Evolutionary conservation across 2,888 invertebrate genomes (phyloP), one percentile per base, ranked within the genome.

Genomic region (Acleris laterana): DNA sequence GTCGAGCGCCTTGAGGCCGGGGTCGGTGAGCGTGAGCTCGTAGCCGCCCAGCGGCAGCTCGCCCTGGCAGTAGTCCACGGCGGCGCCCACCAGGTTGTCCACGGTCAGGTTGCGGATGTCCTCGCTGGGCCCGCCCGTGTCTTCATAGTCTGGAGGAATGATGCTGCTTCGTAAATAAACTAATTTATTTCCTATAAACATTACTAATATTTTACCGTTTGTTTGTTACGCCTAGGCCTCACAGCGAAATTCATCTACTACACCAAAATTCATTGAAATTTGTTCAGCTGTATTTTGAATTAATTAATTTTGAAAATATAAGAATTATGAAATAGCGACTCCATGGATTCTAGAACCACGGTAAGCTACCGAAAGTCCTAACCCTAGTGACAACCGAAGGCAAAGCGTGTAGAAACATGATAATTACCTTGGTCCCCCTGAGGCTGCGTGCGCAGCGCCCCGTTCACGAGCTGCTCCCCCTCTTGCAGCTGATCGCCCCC

Each of bases 11-110:
- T 95, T 94, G 52, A 95, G 87, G 76, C 95, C 93, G 0, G 96
- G 96, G 73, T 95, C 95, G 0, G 95, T 94, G 5, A 96, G 87
- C 49, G 95, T 96, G 17, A 97, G 85, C 16, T 95, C 94, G 72
- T 95, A 94, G 72, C 95, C 96, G 60, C 97, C 95, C 59, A 95
- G 85, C 0, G 97, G 97, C 71, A 97, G 88, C 75, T 95, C 95
- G 0, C 97, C 97, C 53, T 96, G 95, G 16, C 96, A 95, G 77
- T 97, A 97, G 77, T 96, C 95, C 2, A 96, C 95, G 19, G 97
- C 97, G 0, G 97, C 97, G 0, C 96, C 94, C 0, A 97, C 95
- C 42, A 97, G 81, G 75, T 96, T 95, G 68, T 97, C 97, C 78
- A 97, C 96, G 0, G 96, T 97, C 38, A 97, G 92, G 79, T 96